Evolutionary conservation across 2,797 vertebrate species (phyloP), one percentile per base, ranked within the genome.

Genomic region (Chelon auratus): DNA sequence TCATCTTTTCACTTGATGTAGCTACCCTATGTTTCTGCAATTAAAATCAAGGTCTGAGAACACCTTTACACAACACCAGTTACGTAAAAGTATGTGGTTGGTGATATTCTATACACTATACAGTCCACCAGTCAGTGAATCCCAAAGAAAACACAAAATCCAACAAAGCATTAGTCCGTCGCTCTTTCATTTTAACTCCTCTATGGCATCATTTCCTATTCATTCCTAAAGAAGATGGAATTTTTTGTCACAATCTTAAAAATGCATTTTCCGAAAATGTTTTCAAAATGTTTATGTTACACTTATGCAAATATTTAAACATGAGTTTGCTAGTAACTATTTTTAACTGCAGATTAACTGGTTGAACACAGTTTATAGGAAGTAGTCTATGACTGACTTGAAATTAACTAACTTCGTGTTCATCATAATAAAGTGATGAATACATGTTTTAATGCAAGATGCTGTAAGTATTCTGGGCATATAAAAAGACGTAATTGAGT

Each of bases 21-120:
- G 5, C 63, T 63, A 77, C 68, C 73, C 60, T 6, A 5, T 37
- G 52, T 62, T 75, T 55, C 69, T 52, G 68, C 61, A 20, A 37
- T 75, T 65, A 82, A 84, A 33, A 72, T 74, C 36, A 72, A 75
- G 24, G 24, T 26, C 24, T 26, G 12, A 72, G 45, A 72, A 84
- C 64, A 81, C 62, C 65, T 83, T 22, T 75, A 64, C 3, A 26
- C 62, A 78, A 72, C 30, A 30, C 30, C 30, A 60, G 63, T 52
- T 76, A 62, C 67, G 59, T 70, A 53, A 2, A 36, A 45, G 26
- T 37, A 59, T 15, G 48, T 52, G 4, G 5, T 3, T 59, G 39
- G 1, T 9, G 1, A 50, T 48, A 24, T 24, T 36, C 1, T 45
- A 47, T 26, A 14, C 45, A 33, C 30, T 30, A 30, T 30, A 30